These are phyloP conservation scores for Bombus sibiricus DNA, from an alignment of 1,140 invertebrate species.

Conservation along the genomic window DNA sequence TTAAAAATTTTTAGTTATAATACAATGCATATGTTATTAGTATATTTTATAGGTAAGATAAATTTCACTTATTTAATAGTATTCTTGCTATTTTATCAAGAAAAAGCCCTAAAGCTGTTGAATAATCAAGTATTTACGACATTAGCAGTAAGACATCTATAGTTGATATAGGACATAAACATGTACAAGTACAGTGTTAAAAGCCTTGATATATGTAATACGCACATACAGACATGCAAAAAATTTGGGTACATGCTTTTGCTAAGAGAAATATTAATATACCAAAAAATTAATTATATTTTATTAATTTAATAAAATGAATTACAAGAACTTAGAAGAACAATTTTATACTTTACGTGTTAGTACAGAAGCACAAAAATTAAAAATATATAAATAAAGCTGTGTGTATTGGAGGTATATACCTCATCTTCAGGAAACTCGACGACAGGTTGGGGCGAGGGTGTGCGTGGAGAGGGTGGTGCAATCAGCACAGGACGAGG, in stretches of 20 bases:
- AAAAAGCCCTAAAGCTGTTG: constrained; percentile 3
- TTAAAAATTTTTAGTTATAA: background rate
- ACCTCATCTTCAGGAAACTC: constrained; percentile 92
- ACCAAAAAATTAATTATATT: constrained; percentile 6
- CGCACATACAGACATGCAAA: constrained; percentile 9
- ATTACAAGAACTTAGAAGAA: constrained; percentile 14
- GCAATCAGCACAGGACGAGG: constrained; percentile 82
- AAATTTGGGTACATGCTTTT: constrained; percentile 2
- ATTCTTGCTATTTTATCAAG: background rate
- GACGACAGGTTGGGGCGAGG: constrained; percentile 89
- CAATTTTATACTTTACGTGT: background rate
- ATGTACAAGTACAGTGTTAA: constrained; percentile 1
- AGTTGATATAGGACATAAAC: background rate
- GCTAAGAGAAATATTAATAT: background rate
- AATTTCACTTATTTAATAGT: background rate
- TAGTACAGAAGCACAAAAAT: constrained; percentile 13
- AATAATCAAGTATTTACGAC: background rate
- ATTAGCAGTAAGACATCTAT: background rate
- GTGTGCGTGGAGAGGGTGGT: constrained; percentile 86
- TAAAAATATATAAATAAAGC: constrained; percentile 66
- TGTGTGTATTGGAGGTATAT: constrained; percentile 76
- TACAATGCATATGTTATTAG: constrained; percentile 11
- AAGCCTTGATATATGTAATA: constrained; percentile 25
- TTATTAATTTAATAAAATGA: constrained; percentile 9
- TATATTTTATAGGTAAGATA: background rate